phyloP scores from a whole-genome alignment of 2,113 vertebrate genomes.

The Donacobius atricapilla region DNA sequence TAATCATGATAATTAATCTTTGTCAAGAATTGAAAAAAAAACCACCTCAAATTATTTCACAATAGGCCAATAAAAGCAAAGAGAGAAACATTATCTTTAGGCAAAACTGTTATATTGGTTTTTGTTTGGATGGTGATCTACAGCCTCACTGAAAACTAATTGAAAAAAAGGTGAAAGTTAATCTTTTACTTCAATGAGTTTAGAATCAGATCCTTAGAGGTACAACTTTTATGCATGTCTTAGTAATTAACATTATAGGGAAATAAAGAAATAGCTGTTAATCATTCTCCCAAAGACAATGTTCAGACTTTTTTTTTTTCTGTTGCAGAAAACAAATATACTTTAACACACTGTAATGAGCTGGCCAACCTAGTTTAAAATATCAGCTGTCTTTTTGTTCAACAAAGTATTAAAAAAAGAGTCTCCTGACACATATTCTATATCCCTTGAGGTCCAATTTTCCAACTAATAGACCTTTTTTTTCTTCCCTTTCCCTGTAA shows the following conservation, averaged over 20 bases:
- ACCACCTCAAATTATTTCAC: background rate
- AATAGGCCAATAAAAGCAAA: background rate
- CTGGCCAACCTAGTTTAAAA: conserved; percentile 22
- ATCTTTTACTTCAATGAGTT: background rate
- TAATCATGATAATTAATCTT: background rate
- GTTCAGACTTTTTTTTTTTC: background rate
- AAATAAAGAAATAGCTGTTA: conserved; percentile 1
- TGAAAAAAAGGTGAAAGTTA: background rate
- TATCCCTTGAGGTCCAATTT: conserved; percentile 17
- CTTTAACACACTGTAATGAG: background rate
- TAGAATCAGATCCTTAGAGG: background rate
- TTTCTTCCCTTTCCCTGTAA: background rate
- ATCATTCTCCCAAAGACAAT: background rate
- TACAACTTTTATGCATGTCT: background rate
- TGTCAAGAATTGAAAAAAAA: background rate
- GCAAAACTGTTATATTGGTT: background rate
- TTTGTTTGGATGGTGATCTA: background rate
- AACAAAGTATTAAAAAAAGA: background rate
- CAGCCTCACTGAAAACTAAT: background rate
- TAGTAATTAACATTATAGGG: background rate
- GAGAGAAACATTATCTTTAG: background rate
- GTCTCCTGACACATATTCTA: background rate
- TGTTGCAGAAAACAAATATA: conserved; percentile 15
- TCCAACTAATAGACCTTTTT: background rate
- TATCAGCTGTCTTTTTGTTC: background rate